These are phyloP conservation scores for Callinectes sapidus DNA, from an alignment of 2,888 invertebrate species.

Conservation along the genomic window DNA sequence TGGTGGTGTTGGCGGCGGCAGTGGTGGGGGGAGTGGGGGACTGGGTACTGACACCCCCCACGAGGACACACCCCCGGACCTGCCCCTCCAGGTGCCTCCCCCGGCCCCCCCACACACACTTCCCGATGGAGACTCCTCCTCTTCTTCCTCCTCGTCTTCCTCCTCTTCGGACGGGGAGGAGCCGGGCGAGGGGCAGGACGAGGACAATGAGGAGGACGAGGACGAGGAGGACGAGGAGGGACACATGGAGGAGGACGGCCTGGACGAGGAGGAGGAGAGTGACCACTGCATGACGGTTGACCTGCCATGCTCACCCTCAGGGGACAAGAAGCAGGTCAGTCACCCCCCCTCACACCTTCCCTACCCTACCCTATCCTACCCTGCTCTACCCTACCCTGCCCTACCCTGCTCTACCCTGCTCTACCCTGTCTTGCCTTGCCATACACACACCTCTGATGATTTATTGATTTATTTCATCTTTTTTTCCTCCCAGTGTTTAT, in stretches of 20 bases:
- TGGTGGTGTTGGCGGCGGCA: slow-evolving; percentile 23
- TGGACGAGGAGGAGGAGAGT: slow-evolving; percentile 49
- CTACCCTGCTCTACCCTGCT: neutral
- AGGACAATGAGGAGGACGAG: slow-evolving; percentile 56
- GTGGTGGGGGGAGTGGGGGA: slow-evolving; percentile 47
- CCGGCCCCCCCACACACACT: slow-evolving; percentile 51
- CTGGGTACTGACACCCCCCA: slow-evolving; percentile 71
- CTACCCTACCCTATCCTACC: neutral
- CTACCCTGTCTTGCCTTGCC: neutral
- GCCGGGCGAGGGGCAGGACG: slow-evolving; percentile 41
- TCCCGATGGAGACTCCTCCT: slow-evolving; percentile 57
- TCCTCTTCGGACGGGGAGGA: slow-evolving; percentile 45
- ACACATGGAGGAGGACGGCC: slow-evolving; percentile 54
- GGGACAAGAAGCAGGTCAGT: slow-evolving; percentile 68
- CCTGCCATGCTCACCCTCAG: slow-evolving; percentile 60
- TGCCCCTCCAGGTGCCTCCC: slow-evolving; percentile 57
- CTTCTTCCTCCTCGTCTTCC: slow-evolving; percentile 47
- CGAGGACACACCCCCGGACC: slow-evolving; percentile 66
- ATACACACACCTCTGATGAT: too few relatives aligned
- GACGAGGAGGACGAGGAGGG: slow-evolving; percentile 57
- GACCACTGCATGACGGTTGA: slow-evolving; percentile 63
- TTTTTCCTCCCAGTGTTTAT: too few relatives aligned
- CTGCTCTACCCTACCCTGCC: neutral
- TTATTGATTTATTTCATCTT: too few relatives aligned
- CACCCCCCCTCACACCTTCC: too few relatives aligned